Evolutionary conservation across 2,113 vertebrate species (phyloP).

Genomic region (Cochlearius cochlearius): DNA sequence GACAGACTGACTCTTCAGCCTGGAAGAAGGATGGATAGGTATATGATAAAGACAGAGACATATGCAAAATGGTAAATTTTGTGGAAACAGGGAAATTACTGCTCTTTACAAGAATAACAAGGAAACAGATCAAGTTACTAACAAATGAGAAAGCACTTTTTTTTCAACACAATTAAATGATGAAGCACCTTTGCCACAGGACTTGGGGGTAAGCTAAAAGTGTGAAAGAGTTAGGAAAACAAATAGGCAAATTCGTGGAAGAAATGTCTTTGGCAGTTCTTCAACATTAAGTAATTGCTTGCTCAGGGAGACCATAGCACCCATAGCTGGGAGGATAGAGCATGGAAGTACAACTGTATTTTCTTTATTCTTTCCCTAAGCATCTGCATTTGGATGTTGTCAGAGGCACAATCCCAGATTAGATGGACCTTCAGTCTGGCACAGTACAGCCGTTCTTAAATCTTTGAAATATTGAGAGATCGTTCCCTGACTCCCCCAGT

Average conservation of each 20-base stretch:
- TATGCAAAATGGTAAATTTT: background rate
- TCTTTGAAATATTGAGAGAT: background rate
- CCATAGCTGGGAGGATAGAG: background rate
- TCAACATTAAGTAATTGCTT: background rate
- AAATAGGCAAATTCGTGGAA: background rate
- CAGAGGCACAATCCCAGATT: background rate
- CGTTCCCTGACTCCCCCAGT: accelerated
- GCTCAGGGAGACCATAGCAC: background rate
- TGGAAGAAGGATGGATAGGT: background rate
- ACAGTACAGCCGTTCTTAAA: background rate
- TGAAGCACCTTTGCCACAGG: background rate
- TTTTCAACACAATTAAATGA: background rate
- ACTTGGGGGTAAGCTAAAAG: background rate
- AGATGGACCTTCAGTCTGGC: background rate
- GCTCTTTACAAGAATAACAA: background rate
- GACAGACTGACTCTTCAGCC: background rate
- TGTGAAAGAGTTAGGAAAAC: background rate
- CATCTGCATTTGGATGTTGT: background rate
- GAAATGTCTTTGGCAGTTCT: background rate
- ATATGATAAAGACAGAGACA: background rate
- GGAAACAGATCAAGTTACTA: background rate
- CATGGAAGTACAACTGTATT: background rate
- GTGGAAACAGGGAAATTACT: background rate
- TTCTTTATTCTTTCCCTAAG: background rate
- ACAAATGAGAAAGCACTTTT: background rate